Evolutionary conservation across 2,888 invertebrate species (phyloP).

Genomic region (Carterocephalus palaemon): DNA sequence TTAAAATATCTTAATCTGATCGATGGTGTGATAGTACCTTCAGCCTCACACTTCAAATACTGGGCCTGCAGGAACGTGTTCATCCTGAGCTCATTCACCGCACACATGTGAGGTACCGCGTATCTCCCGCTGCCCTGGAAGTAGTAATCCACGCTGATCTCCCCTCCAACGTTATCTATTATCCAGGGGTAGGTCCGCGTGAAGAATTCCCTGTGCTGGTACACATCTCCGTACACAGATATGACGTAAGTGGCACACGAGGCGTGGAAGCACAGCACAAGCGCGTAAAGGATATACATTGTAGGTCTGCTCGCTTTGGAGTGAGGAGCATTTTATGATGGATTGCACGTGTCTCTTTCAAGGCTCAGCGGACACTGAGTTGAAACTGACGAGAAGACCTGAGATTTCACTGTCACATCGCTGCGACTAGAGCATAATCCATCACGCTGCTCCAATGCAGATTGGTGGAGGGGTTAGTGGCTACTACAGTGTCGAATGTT

Average conservation of each 20-base stretch:
- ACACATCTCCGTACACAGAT: conserved; percentile 43
- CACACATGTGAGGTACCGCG: conserved; percentile 53
- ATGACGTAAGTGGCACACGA: conserved; percentile 34
- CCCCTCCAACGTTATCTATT: conserved; percentile 51
- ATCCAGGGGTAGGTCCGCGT: conserved; percentile 48
- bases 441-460: no score
- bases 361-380: not conserved
- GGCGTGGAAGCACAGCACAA: conserved; percentile 9
- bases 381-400: no score
- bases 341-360: not conserved
- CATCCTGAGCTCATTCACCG: conserved; percentile 36
- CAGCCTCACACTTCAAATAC: conserved; percentile 52
- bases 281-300: conserved; percentile 7
- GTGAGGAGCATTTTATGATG: not conserved
- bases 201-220: conserved; percentile 43
- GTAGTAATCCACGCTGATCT: conserved; percentile 42
- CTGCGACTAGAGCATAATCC: no score
- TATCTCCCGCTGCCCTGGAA: conserved; percentile 50
- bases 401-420: no score
- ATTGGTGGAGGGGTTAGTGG: no score
- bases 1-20: no score
- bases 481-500: no score
- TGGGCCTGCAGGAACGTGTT: conserved; percentile 52
- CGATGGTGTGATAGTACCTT: no score
- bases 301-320: conserved; percentile 23